phyloP scores from a whole-genome alignment of 2,888 invertebrate species.

The Sphinx pinastri region DNA sequence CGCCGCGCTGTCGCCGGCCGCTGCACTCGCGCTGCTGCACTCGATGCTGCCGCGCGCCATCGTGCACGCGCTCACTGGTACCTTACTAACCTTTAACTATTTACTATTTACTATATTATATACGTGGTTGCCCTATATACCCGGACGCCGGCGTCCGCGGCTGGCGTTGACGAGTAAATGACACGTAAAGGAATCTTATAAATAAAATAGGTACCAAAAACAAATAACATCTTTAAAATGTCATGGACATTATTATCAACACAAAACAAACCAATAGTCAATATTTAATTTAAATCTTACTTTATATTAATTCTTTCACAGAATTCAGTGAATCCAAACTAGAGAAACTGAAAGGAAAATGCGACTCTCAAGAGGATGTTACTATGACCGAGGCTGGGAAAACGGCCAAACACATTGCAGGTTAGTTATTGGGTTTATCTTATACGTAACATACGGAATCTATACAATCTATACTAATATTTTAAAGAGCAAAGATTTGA shows the following conservation, averaged over 20 bases:
- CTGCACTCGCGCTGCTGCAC: constrained; percentile 89
- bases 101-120: too few species aligned
- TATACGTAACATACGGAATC: background rate
- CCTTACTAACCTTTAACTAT: background rate
- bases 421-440: background rate
- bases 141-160: too few species aligned
- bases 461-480: too few species aligned
- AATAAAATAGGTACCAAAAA: too few species aligned
- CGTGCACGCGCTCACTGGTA: constrained; percentile 65
- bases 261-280: too few species aligned
- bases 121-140: too few species aligned
- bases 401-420: constrained; percentile 33
- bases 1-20: constrained; percentile 91
- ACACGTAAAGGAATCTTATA: too few species aligned
- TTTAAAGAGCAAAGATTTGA: too few species aligned
- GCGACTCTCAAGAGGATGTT: constrained; percentile 56
- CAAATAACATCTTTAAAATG: too few species aligned
- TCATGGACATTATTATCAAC: too few species aligned
- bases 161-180: too few species aligned
- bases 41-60: constrained; percentile 86
- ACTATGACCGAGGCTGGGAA: constrained; percentile 60
- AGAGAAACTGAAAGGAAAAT: constrained; percentile 55
- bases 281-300: too few species aligned
- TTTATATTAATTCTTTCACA: constrained; percentile 40
- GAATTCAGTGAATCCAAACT: constrained; percentile 71